phyloP scores from a whole-genome alignment of 1,140 invertebrate genomes.

The Danaus melanippus region DNA sequence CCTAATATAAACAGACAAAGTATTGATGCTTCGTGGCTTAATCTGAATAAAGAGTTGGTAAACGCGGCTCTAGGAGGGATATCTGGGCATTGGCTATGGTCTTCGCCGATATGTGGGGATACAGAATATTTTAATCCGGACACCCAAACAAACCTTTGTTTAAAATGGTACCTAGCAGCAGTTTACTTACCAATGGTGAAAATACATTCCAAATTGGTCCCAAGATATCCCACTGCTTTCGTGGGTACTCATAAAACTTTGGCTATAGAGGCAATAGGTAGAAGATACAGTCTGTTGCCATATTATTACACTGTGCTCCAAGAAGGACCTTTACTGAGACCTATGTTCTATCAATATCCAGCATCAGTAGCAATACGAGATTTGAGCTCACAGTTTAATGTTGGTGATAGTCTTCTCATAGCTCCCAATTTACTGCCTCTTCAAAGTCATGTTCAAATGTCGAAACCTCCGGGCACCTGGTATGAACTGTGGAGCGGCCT shows the following conservation, averaged over 20 bases:
- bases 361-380: constrained; percentile 27
- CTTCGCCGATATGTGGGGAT: constrained; percentile 57
- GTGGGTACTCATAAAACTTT: constrained; percentile 33
- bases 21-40: constrained; percentile 45
- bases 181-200: constrained; percentile 51
- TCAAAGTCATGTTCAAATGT: constrained; percentile 47
- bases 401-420: constrained; percentile 51
- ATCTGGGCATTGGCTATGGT: constrained; percentile 56
- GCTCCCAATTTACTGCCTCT: constrained; percentile 50
- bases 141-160: constrained; percentile 40
- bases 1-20: constrained; percentile 46
- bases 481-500: constrained; percentile 58
- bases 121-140: constrained; percentile 34
- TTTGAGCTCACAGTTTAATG: constrained; percentile 45
- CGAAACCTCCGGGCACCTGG: constrained; percentile 52
- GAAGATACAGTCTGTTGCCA: constrained; percentile 40
- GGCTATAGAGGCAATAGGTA: constrained; percentile 37
- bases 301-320: constrained; percentile 54
- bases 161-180: constrained; percentile 63
- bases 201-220: constrained; percentile 40
- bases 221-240: constrained; percentile 46
- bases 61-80: constrained; percentile 49
- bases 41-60: constrained; percentile 40
- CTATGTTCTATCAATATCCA: constrained; percentile 64
- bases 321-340: constrained; percentile 49